Evolutionary conservation across 2,888 invertebrate genomes (phyloP).

Genomic region (Nasonia oneida): DNA sequence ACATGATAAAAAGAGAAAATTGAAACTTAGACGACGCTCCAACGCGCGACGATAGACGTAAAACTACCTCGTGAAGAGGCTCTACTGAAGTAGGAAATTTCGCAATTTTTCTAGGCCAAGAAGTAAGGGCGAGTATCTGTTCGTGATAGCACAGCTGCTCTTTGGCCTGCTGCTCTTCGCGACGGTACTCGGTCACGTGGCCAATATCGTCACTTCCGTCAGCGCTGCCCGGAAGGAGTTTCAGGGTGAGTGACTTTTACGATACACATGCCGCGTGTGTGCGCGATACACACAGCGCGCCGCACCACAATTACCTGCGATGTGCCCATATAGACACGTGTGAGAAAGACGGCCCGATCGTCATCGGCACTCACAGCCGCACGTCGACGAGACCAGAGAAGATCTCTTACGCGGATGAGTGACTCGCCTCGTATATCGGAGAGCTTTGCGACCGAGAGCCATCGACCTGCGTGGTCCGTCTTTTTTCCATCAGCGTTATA

Average conservation of each 20-base stretch:
- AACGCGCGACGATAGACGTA: neutral
- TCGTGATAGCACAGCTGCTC: constrained; percentile 95
- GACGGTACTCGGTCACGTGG: constrained; percentile 97
- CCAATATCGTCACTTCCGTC: constrained; percentile 98
- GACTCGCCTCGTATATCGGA: neutral
- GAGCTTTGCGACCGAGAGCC: too few relatives aligned
- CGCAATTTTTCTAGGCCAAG: constrained; percentile 83
- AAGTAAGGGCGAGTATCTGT: constrained; percentile 96
- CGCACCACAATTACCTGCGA: neutral
- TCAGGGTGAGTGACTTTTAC: constrained; percentile 88
- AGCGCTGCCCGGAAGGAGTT: constrained; percentile 98
- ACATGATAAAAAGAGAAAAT: too few relatives aligned
- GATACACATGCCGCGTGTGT: constrained; percentile 5
- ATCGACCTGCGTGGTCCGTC: too few relatives aligned
- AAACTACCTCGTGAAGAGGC: neutral
- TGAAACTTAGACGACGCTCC: too few relatives aligned
- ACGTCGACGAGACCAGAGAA: neutral
- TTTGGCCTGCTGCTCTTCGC: constrained; percentile 97
- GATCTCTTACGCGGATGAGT: neutral
- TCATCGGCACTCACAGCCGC: neutral
- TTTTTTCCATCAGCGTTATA: too few relatives aligned
- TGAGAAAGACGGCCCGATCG: neutral
- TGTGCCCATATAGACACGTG: neutral
- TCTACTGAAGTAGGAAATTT: constrained; percentile 22
- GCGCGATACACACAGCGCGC: neutral